A percentile compares a stretch with the other conserved stretches of the same genome.
Conservation (phyloP, 2,888 invertebrate genomes). For the Apoda limacodes region DNA sequence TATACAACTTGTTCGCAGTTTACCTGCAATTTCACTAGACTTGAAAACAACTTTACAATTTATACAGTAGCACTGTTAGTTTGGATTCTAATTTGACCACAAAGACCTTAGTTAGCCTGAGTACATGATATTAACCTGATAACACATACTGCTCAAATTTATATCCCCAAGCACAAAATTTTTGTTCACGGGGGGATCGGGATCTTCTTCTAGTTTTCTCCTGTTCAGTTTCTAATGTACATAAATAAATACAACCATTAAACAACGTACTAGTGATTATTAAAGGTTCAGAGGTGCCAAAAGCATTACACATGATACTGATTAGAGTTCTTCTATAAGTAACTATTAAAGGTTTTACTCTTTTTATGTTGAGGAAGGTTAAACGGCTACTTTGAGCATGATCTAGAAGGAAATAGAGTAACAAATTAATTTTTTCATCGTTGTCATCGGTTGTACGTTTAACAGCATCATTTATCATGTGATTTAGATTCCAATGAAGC, state of each 20-base stretch:
- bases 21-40: too few species aligned
- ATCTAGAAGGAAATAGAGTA: conserved; percentile 25
- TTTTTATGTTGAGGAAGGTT: conserved; percentile 11
- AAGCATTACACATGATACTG: conserved; percentile 26
- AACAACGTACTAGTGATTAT: conserved; percentile 23
- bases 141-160: conserved; percentile 24
- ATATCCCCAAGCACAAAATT: conserved; percentile 21
- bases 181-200: conserved; percentile 17
- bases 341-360: conserved; percentile 22
- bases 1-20: too few species aligned
- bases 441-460: conserved; percentile 29
- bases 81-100: too few species aligned
- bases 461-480: conserved; percentile 25
- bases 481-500: conserved; percentile 24
- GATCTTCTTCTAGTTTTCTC: conserved; percentile 14
- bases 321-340: conserved; percentile 30
- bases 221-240: conserved; percentile 22
- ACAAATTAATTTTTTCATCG: conserved; percentile 26
- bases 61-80: too few species aligned
- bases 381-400: conserved; percentile 16
- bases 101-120: too few species aligned
- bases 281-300: conserved; percentile 17
- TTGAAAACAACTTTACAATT: too few species aligned
- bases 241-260: conserved; percentile 29
- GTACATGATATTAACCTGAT: conserved; percentile 29